Base-by-base conservation (phyloP, 2,797 vertebrate species). In the Phaenicophaeus curvirostris region DNA sequence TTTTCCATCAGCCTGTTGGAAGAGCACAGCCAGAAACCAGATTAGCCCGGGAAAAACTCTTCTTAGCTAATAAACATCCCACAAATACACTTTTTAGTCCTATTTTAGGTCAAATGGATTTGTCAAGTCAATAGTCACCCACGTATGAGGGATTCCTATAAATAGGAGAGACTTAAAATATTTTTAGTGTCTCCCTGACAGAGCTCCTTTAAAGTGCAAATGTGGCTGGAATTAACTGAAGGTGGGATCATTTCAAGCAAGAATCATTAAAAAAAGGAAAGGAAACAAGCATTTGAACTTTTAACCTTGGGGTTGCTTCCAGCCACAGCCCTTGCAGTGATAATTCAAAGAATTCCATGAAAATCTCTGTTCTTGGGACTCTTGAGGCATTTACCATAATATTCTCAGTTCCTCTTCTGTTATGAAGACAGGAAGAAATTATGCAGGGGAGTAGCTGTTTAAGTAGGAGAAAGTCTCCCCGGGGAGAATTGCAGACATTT, bases 371-470 rank as follows among this genome's bases (percentile, higher is more conserved):
- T 95, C 95, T 95, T 90, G 90, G 55, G 80, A 44, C 37, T 91
- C 92, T 50, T 46, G 50, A 76, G 90, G 67, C 93, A 82, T 91
- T 95, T 86, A 89, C 69, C 71, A 69, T 91, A 92, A 96, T 93
- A 67, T 59, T 94, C 83, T 80, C 74, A 48, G 74, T 93, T 96
- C 94, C 90, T 91, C 86, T 92, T 86, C 68, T 89, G 61, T 62
- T 86, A 35, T 18, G 69, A 95, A 94, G 95, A 96, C 76, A 94
- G 94, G 96, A 97, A 96, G 95, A 94, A 95, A 95, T 94, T 91
- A 96, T 89, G 87, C 89, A 62, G 54, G 54, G 69, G 85, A 90
- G 77, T 75, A 88, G 87, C 91, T 96, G 95, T 94, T 96, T 90
- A 94, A 95, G 96, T 87, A 77, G 85, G 89, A 81, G 94, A 95